These are phyloP conservation scores for Bellardia bayeri DNA, from an alignment of 2,888 invertebrate species.

Conservation along the genomic window DNA sequence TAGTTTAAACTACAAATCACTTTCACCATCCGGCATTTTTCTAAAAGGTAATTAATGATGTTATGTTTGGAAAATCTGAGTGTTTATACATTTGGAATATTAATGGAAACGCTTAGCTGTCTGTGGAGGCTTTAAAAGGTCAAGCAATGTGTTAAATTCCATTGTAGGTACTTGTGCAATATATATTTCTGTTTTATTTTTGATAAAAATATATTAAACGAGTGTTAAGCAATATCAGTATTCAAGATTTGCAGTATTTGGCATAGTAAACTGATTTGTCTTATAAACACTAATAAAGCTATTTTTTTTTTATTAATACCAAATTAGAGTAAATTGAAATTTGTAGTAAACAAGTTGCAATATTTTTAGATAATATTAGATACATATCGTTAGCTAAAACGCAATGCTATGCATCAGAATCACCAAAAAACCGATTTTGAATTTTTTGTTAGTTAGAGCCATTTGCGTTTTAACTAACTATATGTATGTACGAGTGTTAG, in stretches of 20 bases:
- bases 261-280: no score
- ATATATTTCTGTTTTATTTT: neutral
- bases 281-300: no score
- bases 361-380: no score
- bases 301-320: no score
- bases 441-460: no score
- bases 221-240: neutral
- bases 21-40: constrained; percentile 29
- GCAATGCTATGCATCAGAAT: no score
- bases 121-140: neutral
- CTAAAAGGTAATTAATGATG: constrained; percentile 4
- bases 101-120: neutral
- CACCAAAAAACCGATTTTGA: no score
- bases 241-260: neutral
- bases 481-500: constrained; percentile 9
- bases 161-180: neutral
- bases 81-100: neutral
- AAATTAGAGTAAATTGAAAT: no score
- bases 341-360: no score
- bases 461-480: no score
- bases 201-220: neutral
- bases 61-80: neutral
- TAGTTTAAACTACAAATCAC: constrained; percentile 8
- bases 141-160: neutral
- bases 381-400: no score